Conservation (phyloP, 2,113 vertebrate genomes). For the Syrmaticus mikado region DNA sequence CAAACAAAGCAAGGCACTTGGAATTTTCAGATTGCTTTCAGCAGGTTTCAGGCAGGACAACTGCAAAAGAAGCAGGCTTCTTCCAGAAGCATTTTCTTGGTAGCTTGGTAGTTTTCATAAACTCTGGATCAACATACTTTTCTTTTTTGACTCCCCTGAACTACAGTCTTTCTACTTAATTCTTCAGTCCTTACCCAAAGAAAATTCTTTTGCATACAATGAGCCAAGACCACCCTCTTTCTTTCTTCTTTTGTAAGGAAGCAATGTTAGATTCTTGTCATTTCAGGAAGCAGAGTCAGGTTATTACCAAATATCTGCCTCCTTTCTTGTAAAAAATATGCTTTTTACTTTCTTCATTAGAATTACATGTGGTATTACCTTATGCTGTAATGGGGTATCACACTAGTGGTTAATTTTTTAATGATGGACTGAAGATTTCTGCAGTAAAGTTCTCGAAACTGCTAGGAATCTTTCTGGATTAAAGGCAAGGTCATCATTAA, state of each 20-base stretch:
- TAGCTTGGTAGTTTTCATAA: neutral
- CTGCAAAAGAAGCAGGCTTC: neutral
- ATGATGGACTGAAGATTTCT: neutral
- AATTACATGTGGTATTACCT: neutral
- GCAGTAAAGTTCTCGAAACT: neutral
- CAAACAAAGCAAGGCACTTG: neutral
- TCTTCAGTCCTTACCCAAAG: neutral
- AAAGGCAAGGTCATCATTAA: slow-evolving; percentile 42
- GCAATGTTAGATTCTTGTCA: slow-evolving; percentile 24
- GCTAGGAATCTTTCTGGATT: slow-evolving; percentile 31
- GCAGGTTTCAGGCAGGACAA: neutral
- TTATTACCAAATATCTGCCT: neutral
- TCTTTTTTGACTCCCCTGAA: neutral
- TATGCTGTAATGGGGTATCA: neutral
- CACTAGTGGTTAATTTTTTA: neutral
- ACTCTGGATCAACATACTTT: neutral
- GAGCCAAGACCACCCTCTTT: neutral
- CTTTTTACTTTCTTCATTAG: slow-evolving; percentile 20
- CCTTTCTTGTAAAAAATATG: neutral
- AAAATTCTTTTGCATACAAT: neutral
- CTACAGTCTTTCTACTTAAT: neutral
- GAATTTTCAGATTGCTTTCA: neutral
- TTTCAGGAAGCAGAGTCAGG: neutral
- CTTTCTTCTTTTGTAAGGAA: neutral
- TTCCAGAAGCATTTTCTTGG: neutral